Conservation (phyloP, 2,888 invertebrate species). For the Callyntrura sp. region DNA sequence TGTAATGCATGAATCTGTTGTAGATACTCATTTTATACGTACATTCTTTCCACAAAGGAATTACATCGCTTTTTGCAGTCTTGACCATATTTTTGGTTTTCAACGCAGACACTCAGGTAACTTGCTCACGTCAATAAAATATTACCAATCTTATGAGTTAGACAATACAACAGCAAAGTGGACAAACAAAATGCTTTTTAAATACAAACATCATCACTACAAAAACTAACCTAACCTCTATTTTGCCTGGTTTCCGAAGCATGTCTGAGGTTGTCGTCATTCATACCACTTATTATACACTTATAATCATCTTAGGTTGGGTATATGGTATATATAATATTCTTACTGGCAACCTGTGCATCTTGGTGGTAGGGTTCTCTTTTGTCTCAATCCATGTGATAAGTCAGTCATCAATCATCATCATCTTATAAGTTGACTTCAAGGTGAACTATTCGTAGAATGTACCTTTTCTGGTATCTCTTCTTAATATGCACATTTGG, state of each 20-base stretch:
- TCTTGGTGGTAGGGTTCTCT: conserved; percentile 3
- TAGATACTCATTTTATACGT: neutral
- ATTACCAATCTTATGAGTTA: neutral
- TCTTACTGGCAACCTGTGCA: no score
- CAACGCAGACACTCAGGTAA: neutral
- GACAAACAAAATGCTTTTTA: conserved; percentile 5
- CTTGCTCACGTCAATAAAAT: conserved; percentile 37
- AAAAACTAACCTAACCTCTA: neutral
- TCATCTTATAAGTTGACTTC: conserved; percentile 20
- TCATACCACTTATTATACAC: no score
- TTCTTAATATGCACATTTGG: neutral
- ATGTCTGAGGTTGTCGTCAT: neutral
- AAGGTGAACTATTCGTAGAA: neutral
- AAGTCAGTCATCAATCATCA: neutral
- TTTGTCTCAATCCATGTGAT: conserved; percentile 25
- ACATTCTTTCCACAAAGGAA: neutral
- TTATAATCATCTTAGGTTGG: no score
- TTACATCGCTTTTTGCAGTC: neutral
- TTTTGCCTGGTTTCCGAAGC: conserved; percentile 40
- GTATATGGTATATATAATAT: no score
- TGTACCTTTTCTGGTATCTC: neutral
- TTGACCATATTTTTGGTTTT: neutral
- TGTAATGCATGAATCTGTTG: no score
- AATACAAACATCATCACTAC: neutral
- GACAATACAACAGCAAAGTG: neutral